A percentile compares a stretch with the other conserved stretches of the same genome.
phyloP scores from a whole-genome alignment of 1,140 invertebrate species.

The Agraylea sexmaculata region DNA sequence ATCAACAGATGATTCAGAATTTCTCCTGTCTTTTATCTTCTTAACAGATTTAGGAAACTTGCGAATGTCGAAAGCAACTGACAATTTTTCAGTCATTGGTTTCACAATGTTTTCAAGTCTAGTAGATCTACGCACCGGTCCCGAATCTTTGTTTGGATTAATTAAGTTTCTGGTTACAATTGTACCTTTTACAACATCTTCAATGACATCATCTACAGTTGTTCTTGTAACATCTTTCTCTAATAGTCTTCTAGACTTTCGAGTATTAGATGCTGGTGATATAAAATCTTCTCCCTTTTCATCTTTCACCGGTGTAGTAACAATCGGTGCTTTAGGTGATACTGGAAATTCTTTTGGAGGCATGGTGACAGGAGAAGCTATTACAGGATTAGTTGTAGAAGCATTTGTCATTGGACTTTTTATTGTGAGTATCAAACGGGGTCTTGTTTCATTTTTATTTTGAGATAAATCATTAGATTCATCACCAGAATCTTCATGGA shows the following conservation, averaged over 20 bases:
- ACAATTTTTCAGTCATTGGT: constrained; percentile 27
- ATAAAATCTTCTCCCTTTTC: constrained; percentile 52
- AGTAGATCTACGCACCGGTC: constrained; percentile 28
- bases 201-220: constrained; percentile 74
- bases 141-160: constrained; percentile 23
- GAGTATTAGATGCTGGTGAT: constrained; percentile 47
- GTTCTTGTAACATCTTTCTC: constrained; percentile 62
- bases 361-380: constrained; percentile 9
- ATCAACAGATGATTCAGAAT: constrained; percentile 50
- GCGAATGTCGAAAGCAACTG: constrained; percentile 33
- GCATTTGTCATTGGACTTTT: constrained; percentile 49
- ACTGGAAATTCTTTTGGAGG: constrained; percentile 8
- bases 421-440: constrained; percentile 65
- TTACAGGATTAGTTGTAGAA: constrained; percentile 24
- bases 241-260: constrained; percentile 68
- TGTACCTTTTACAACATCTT: constrained; percentile 64
- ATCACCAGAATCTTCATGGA: constrained; percentile 72
- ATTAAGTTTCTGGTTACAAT: constrained; percentile 22
- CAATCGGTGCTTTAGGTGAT: constrained; percentile 23
- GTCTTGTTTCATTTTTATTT: constrained; percentile 45
- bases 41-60: constrained; percentile 51
- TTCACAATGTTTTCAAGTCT: constrained; percentile 30
- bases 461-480: constrained; percentile 38
- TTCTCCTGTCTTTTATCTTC: constrained; percentile 45
- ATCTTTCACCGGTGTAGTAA: constrained; percentile 42